These are phyloP conservation scores for Carcinoscorpius rotundicauda DNA, from an alignment of 1,140 invertebrate species.

Conservation along the genomic window DNA sequence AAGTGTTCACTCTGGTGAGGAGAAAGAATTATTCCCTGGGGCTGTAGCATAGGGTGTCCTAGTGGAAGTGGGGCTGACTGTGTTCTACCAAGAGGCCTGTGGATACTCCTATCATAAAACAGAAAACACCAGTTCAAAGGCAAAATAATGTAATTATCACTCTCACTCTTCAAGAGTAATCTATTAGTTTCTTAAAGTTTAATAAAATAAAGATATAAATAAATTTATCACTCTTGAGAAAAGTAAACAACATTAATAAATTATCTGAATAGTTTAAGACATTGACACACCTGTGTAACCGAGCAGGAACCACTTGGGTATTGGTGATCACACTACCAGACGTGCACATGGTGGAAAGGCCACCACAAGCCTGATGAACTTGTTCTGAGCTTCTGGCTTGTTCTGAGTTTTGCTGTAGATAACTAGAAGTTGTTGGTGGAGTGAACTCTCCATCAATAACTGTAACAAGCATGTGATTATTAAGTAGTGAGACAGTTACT, in stretches of 20 bases:
- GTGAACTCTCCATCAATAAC: conserved; percentile 42
- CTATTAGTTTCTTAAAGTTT: too few relatives aligned
- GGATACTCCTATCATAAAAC: conserved; percentile 42
- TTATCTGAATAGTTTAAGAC: too few relatives aligned
- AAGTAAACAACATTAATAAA: too few relatives aligned
- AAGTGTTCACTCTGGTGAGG: conserved; percentile 47
- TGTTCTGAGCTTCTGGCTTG: conserved; percentile 48
- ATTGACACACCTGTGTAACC: conserved; percentile 42
- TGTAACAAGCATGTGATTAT: conserved; percentile 23
- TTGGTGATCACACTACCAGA: conserved; percentile 43
- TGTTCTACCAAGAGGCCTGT: conserved; percentile 74
- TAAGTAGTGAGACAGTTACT: neutral
- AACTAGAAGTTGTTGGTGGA: conserved; percentile 34
- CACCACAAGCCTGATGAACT: neutral
- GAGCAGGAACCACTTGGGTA: conserved; percentile 54
- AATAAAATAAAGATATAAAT: too few relatives aligned
- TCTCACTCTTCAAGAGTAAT: too few relatives aligned
- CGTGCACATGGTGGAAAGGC: conserved; percentile 25
- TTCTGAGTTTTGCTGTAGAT: conserved; percentile 43
- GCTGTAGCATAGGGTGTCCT: conserved; percentile 78
- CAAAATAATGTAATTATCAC: too few relatives aligned
- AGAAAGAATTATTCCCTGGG: conserved; percentile 18
- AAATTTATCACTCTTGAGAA: too few relatives aligned
- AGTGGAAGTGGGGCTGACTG: conserved; percentile 85
- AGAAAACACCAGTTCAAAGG: too few relatives aligned